Evolutionary conservation across 2,113 vertebrate genomes (phyloP), one percentile per base, ranked within the genome.

Genomic region (Dipodomys stephensi): DNA sequence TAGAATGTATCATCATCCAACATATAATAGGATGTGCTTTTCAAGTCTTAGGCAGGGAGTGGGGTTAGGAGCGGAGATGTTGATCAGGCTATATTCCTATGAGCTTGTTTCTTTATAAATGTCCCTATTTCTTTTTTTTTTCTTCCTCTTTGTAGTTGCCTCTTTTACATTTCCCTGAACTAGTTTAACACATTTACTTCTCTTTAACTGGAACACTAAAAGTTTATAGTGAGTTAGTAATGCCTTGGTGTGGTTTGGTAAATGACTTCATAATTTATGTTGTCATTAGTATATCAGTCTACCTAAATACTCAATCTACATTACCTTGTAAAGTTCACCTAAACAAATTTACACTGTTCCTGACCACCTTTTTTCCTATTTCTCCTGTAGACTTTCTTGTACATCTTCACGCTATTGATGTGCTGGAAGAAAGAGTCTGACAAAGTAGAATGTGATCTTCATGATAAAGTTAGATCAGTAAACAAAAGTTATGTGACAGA

Each of bases 151-250:
- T 27, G 93, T 25, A 73, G 10, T 72, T 92, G 13, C 87, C 4
- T 68, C 28, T 19, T 53, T 72, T 44, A 44, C 0, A 28, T 22
- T 20, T 73, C 25, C 25, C 94, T 89, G 81, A 0, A n/a, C 23
- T 44, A 86, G 23, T 44, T 71, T 79, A 96, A 78, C 18, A 93
- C 44, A 97, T 97, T 97, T 85, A 90, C 93, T 85, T 97, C 81
- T 94, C 86, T 92, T 92, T 73, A 83, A 96, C 78, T 96, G 35
- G 0, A 97, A 98, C 96, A 95, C 92, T 96, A 97, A 97, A 97
- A 69, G 96, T 95, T 96, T 94, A 87, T 91, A 97, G 89, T 83
- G 85, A 96, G 95, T 96, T 97, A 97, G 96, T 97, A 97, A 97
- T 96, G 88, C 79, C 44, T 77, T 95, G 35, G 87, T 95, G 96